phyloP scores from a whole-genome alignment of 2,797 vertebrate species.

The Leptoclinus maculatus region DNA sequence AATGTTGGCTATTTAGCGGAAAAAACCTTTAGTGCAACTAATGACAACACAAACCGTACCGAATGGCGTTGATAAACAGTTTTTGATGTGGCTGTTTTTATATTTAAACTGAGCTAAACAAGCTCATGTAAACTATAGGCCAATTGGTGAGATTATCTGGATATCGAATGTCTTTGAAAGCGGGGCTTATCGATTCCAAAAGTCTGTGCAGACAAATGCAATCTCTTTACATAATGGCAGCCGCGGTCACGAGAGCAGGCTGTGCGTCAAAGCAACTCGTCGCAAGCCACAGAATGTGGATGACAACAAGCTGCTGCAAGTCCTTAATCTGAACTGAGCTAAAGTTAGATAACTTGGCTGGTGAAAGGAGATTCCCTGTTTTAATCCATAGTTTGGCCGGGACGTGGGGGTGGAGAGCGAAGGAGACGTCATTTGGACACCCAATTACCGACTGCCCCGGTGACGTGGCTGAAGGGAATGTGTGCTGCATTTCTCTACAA shows the following conservation, averaged over 20 bases:
- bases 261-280: conserved; percentile 25
- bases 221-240: conserved; percentile 35
- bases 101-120: neutral
- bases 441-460: neutral
- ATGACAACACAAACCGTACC: neutral
- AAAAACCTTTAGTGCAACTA: neutral
- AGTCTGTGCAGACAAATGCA: conserved; percentile 7
- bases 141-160: neutral
- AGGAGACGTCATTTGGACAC: neutral
- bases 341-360: conserved; percentile 5
- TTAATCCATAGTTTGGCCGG: neutral
- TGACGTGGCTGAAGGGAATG: neutral
- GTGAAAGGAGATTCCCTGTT: conserved; percentile 8
- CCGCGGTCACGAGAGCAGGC: conserved; percentile 11
- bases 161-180: neutral
- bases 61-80: neutral
- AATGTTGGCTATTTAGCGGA: neutral
- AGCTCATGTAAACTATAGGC: neutral
- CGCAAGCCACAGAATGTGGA: conserved; percentile 20
- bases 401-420: neutral
- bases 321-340: conserved; percentile 28
- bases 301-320: conserved; percentile 24
- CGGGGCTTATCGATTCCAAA: neutral
- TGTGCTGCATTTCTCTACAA: neutral
- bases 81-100: neutral